Conservation (phyloP, 2,888 invertebrate species). For the Didymodactylos carnosus region DNA sequence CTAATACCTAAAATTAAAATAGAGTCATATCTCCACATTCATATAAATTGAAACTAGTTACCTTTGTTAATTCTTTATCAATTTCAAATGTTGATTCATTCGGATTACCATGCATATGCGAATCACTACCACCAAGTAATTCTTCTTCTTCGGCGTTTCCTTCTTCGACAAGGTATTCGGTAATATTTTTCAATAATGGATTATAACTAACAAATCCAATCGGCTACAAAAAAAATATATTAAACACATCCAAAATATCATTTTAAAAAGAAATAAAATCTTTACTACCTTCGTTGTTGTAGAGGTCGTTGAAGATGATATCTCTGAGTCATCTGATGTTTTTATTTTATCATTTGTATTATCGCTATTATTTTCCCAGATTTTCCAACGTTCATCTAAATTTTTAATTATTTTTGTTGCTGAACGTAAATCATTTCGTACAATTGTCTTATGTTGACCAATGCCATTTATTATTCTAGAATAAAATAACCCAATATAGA, state of each 20-base stretch:
- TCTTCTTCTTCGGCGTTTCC: conserved; percentile 95
- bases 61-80: conserved; percentile 1
- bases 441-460: conserved; percentile 41
- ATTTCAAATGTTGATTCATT: conserved; percentile 3
- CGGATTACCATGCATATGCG: too few relatives aligned
- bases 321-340: background rate
- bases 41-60: too few relatives aligned
- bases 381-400: conserved; percentile 58
- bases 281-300: too few relatives aligned
- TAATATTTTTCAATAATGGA: conserved; percentile 82
- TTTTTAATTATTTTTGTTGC: conserved; percentile 75
- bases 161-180: conserved; percentile 90
- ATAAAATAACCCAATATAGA: too few relatives aligned
- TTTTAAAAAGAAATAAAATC: background rate
- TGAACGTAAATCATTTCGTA: conserved; percentile 71
- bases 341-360: conserved; percentile 17
- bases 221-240: too few relatives aligned
- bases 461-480: background rate
- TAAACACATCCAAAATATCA: too few relatives aligned
- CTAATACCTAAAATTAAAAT: conserved; percentile 40
- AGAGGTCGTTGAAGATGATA: background rate
- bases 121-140: conserved; percentile 19
- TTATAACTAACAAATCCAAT: conserved; percentile 38
- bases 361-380: conserved; percentile 45
- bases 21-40: too few relatives aligned